phyloP scores from a whole-genome alignment of 2,113 vertebrate species.

The Trachemys scripta region DNA sequence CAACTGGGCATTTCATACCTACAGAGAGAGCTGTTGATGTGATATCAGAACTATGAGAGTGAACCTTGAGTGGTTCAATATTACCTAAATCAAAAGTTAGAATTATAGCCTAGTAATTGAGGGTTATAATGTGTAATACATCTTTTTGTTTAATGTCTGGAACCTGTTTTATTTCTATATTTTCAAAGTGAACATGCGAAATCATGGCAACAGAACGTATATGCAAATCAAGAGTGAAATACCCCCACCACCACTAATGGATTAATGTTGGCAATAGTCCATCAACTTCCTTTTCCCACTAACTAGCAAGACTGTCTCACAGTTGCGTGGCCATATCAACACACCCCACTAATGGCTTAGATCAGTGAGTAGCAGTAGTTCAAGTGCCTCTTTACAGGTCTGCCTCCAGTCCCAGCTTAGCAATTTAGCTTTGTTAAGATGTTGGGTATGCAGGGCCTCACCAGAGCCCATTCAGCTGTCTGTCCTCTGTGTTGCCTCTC shows the following conservation, averaged over 20 bases:
- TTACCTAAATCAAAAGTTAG: background rate
- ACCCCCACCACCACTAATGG: background rate
- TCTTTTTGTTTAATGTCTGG: background rate
- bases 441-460: background rate
- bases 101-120: background rate
- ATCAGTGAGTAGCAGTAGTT: background rate
- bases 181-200: background rate
- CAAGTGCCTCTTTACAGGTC: background rate
- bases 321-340: accelerated
- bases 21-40: background rate
- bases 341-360: background rate
- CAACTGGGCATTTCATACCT: accelerated
- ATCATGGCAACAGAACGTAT: background rate
- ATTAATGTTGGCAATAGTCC: background rate
- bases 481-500: no score
- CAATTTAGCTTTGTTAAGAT: background rate
- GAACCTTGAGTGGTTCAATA: background rate
- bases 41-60: background rate
- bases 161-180: background rate
- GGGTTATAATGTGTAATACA: background rate
- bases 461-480: no score
- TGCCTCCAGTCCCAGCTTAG: background rate
- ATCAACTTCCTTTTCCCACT: background rate
- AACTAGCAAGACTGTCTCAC: background rate
- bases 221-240: background rate